phyloP scores from a whole-genome alignment of 2,797 vertebrate species.

The Rhabdophis nuchalis region DNA sequence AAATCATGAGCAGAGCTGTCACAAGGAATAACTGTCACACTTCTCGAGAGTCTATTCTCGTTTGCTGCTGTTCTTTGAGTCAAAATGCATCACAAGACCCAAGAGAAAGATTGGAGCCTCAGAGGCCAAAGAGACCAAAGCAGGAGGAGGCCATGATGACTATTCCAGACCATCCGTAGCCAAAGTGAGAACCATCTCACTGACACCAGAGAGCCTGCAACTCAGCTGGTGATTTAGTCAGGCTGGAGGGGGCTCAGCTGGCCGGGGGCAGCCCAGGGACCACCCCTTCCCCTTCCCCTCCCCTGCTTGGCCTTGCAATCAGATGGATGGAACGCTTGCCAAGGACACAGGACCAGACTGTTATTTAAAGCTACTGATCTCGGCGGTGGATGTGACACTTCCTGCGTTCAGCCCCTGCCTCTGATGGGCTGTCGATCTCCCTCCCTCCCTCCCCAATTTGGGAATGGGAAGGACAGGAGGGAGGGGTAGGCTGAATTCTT shows the following conservation, averaged over 20 bases:
- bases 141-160: background rate
- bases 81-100: background rate
- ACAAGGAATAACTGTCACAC: background rate
- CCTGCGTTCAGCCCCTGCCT: slow-evolving; percentile 65
- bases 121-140: background rate
- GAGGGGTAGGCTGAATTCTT: slow-evolving; percentile 7
- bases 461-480: slow-evolving; percentile 34
- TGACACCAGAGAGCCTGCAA: background rate
- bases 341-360: slow-evolving; percentile 57
- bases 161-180: background rate
- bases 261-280: background rate
- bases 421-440: slow-evolving; percentile 60
- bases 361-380: slow-evolving; percentile 72
- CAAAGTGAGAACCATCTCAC: background rate
- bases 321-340: background rate
- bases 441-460: slow-evolving; percentile 25
- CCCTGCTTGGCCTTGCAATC: background rate
- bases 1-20: background rate
- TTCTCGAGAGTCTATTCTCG: background rate
- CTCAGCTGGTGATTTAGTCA: background rate
- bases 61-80: background rate
- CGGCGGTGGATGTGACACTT: slow-evolving; percentile 62
- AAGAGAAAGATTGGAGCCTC: background rate
- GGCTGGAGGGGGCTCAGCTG: background rate
- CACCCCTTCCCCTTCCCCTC: background rate